Base-by-base conservation (phyloP, 1,140 invertebrate genomes). In the Ceratitis capitata region DNA sequence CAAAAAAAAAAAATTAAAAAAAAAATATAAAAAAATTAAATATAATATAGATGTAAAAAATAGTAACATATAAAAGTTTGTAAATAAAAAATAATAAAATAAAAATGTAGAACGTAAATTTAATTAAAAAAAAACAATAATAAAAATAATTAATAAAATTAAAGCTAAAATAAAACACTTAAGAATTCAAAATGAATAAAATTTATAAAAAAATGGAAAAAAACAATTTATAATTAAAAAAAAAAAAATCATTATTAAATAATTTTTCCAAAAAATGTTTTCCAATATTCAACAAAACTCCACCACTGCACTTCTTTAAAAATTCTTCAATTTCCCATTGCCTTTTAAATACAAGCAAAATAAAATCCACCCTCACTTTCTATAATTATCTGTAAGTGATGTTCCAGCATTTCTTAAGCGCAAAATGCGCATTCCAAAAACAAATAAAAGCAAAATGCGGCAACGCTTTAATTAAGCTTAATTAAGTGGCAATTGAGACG, bases 401-500 rank as follows among this genome's bases (percentile, higher is more conserved):
- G 14, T 23, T 26, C 51, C 29, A 19, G 82, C 16, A 53, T 83
- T 51, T 19, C 16, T n/a, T 35, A 35, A 53, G 9, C 47, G 29
- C 82, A 3, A 83, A 83, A 83, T 45, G 51, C 82, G 47, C 51
- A 53, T 49, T 83, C 47, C 69, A 78, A 78, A 35, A 35, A 19
- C 10, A 9, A 45, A 47, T 26, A 47, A 42, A 78, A 78, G 14
- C 69, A 78, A 78, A 47, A n/a, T 26, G 39, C 39, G 39, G 69
- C 10, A 78, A 78, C 69, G 69, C 4, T 78, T 78, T 78, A 78
- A 78, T 78, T 78, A 78, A 78, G 39, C 69, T 78, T 78, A 78
- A 78, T 78, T 78, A 78, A 78, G 69, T 78, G 69, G 69, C 42
- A 78, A 78, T 78, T 78, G 69, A 78, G 69, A 78, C 69, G 69